A percentile compares a stretch with the other conserved stretches of the same genome.
These are phyloP conservation scores for Temnothorax nylanderi DNA, from an alignment of 1,140 invertebrate species.

Conservation along the genomic window DNA sequence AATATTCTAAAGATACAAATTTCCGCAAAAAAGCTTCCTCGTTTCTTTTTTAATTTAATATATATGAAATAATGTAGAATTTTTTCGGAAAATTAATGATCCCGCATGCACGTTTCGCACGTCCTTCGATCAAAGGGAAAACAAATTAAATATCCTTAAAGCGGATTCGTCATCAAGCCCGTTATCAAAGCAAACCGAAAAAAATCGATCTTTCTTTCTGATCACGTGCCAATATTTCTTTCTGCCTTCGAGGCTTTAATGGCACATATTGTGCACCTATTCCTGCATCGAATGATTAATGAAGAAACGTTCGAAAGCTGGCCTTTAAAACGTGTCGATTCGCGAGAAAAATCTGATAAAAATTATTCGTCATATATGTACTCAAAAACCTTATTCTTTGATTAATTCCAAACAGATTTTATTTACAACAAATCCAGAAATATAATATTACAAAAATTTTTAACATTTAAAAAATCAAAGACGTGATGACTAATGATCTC, in stretches of 20 bases:
- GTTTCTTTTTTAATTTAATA: background rate
- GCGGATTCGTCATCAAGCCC: background rate
- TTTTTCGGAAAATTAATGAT: background rate
- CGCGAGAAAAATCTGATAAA: background rate
- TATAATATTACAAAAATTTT: background rate
- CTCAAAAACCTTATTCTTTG: background rate
- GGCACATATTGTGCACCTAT: background rate
- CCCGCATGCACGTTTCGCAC: background rate
- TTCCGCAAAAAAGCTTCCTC: background rate
- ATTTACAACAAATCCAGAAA: background rate
- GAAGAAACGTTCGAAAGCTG: background rate
- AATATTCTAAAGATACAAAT: background rate
- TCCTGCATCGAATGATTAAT: conserved; percentile 24
- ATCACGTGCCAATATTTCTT: background rate
- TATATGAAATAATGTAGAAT: background rate
- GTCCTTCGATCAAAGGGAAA: background rate
- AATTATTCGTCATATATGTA: background rate
- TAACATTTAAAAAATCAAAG: background rate
- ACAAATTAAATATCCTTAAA: background rate
- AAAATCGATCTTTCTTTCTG: background rate
- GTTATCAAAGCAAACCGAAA: conserved; percentile 4
- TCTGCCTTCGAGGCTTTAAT: background rate
- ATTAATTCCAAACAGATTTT: conserved; percentile 1
- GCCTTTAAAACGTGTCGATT: background rate
- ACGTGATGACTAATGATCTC: background rate